Percentiles rank a stretch among this genome's conserved stretches.
phyloP scores from a whole-genome alignment of 1,140 invertebrate genomes.

The Liolophura sinensis region DNA sequence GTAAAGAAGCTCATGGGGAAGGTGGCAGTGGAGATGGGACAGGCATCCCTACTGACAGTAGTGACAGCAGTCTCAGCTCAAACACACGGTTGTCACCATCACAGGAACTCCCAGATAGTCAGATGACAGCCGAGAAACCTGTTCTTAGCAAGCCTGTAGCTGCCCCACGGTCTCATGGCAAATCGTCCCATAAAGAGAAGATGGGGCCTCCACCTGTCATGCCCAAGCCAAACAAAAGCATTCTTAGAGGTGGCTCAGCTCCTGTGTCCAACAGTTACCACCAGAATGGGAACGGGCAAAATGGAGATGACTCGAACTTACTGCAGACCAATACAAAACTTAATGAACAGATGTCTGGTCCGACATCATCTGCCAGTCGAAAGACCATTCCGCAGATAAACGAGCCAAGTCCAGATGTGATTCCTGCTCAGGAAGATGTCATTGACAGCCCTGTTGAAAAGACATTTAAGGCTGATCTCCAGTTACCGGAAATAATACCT shows the following conservation, averaged over 20 bases:
- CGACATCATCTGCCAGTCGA: background rate
- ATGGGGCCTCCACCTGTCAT: background rate
- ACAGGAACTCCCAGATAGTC: too few relatives aligned
- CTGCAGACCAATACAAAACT: conserved; percentile 48
- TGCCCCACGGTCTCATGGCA: too few relatives aligned
- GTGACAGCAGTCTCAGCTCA: conserved; percentile 35
- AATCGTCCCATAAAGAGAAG: too few relatives aligned
- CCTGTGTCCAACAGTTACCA: conserved; percentile 18
- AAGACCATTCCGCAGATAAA: background rate
- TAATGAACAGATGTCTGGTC: conserved; percentile 29
- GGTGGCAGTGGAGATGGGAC: conserved; percentile 19
- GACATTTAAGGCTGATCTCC: conserved; percentile 65
- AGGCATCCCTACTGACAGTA: conserved; percentile 32
- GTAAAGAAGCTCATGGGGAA: conserved; percentile 8
- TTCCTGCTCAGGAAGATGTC: too few relatives aligned
- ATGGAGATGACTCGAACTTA: conserved; percentile 40
- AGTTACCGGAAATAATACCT: conserved; percentile 76
- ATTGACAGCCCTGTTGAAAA: conserved; percentile 36
- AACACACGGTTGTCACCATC: too few relatives aligned
- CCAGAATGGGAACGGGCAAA: conserved; percentile 22
- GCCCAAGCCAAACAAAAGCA: conserved; percentile 42
- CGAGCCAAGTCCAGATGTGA: background rate
- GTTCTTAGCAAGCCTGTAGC: too few relatives aligned
- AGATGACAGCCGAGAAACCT: too few relatives aligned
- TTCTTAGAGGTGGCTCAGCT: conserved; percentile 41